Percentiles rank a stretch among this genome's conserved stretches.
These are phyloP conservation scores for Cheilosia soror DNA, from an alignment of 2,888 invertebrate genomes.

Conservation along the genomic window DNA sequence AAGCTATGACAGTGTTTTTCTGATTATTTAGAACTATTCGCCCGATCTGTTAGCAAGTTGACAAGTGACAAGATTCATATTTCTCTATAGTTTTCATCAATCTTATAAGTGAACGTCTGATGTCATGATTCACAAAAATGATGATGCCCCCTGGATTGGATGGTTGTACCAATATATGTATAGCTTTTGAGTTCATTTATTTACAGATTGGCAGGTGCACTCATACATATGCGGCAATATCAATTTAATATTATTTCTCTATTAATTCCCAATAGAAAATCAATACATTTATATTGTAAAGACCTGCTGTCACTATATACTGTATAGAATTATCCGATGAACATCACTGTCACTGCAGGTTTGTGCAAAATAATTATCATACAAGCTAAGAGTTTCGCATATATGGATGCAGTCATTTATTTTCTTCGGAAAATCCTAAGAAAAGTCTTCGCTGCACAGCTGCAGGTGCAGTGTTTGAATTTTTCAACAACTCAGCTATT, in stretches of 20 bases:
- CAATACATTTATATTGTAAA: slow-evolving; percentile 5
- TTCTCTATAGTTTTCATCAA: too few species aligned
- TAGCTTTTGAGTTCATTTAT: background rate
- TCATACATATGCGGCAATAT: background rate
- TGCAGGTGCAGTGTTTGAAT: slow-evolving; percentile 56
- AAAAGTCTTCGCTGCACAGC: slow-evolving; percentile 52
- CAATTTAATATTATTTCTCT: background rate
- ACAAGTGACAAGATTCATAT: too few species aligned
- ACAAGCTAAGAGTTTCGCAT: background rate
- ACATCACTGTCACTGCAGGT: background rate
- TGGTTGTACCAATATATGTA: too few species aligned
- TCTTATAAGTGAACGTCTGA: too few species aligned
- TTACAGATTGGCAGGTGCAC: background rate
- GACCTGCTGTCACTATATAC: slow-evolving; percentile 6
- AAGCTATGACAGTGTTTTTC: too few species aligned
- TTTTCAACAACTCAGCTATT: slow-evolving; percentile 46
- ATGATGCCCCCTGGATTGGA: too few species aligned
- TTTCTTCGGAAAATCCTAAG: slow-evolving; percentile 29
- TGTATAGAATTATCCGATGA: background rate
- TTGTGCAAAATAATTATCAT: background rate
- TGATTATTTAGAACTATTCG: too few species aligned
- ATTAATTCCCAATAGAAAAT: slow-evolving; percentile 3
- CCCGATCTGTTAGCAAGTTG: too few species aligned
- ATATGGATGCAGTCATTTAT: background rate
- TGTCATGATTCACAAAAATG: too few species aligned